phyloP scores from a whole-genome alignment of 1,140 invertebrate species.

The Hylaeus anthracinus region DNA sequence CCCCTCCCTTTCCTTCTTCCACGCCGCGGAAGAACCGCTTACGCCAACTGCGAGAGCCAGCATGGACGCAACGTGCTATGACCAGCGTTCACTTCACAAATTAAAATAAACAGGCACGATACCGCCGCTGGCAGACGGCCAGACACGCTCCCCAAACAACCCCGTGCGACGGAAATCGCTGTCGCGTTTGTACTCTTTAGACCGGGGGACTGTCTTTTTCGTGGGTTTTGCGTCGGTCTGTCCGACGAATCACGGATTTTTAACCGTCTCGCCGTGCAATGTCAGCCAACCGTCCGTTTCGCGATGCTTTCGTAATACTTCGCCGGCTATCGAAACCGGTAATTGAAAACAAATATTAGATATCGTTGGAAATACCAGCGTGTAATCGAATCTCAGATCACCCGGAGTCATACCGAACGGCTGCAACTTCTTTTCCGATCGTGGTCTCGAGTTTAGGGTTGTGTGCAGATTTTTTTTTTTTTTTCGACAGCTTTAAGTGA shows the following conservation, averaged over 20 bases:
- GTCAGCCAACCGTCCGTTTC: not conserved
- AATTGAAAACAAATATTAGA: too few species aligned
- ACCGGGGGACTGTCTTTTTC: conserved; percentile 11
- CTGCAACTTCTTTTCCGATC: too few species aligned
- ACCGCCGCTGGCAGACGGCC: conserved; percentile 32
- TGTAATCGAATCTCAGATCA: too few species aligned
- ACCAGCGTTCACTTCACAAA: conserved; percentile 42
- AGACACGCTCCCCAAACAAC: conserved; percentile 37
- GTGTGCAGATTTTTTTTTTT: too few species aligned
- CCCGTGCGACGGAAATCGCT: conserved; percentile 44
- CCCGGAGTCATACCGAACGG: too few species aligned
- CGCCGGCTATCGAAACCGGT: not conserved
- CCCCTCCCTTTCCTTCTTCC: not conserved
- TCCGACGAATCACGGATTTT: conserved; percentile 2
- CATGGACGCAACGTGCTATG: conserved; percentile 15
- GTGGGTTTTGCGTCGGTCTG: not conserved
- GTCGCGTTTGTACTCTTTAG: conserved; percentile 37
- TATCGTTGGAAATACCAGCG: too few species aligned
- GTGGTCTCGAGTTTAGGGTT: too few species aligned
- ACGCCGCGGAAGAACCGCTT: conserved; percentile 39
- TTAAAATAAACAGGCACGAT: conserved; percentile 54
- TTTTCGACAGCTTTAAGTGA: too few species aligned
- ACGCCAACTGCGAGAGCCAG: conserved; percentile 38
- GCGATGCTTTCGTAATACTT: not conserved
- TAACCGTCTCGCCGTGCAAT: not conserved